phyloP scores from a whole-genome alignment of 2,113 vertebrate genomes.

The Anarhynchus alexandrinus region DNA sequence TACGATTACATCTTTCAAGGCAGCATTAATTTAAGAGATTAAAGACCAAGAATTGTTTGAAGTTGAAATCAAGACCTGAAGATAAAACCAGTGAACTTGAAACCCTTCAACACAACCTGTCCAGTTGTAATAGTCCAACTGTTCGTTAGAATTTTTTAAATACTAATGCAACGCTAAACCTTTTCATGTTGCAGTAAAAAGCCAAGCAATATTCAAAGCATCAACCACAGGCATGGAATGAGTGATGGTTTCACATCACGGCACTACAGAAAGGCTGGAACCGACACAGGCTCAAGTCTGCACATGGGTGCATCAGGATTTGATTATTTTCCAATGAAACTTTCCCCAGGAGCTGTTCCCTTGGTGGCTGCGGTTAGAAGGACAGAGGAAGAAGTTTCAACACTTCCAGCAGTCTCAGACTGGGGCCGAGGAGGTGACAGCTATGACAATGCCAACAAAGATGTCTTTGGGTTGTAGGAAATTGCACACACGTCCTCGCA shows the following conservation, averaged over 20 bases:
- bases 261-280: neutral
- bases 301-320: neutral
- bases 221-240: neutral
- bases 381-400: neutral
- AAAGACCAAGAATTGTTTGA: neutral
- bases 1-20: neutral
- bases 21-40: neutral
- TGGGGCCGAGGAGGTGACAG: neutral
- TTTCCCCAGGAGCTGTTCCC: neutral
- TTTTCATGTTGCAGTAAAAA: neutral
- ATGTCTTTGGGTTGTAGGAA: neutral
- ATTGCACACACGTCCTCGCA: fast-evolving
- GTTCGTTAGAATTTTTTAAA: neutral
- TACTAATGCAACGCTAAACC: neutral
- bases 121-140: neutral
- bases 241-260: neutral
- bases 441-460: neutral
- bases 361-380: neutral
- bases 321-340: neutral
- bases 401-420: neutral
- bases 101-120: neutral
- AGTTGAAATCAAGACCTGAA: neutral
- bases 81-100: neutral
- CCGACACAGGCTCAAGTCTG: neutral
- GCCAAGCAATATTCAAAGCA: neutral